These are phyloP conservation scores for Myripristis murdjan DNA, from an alignment of 2,797 vertebrate genomes.

Conservation along the genomic window DNA sequence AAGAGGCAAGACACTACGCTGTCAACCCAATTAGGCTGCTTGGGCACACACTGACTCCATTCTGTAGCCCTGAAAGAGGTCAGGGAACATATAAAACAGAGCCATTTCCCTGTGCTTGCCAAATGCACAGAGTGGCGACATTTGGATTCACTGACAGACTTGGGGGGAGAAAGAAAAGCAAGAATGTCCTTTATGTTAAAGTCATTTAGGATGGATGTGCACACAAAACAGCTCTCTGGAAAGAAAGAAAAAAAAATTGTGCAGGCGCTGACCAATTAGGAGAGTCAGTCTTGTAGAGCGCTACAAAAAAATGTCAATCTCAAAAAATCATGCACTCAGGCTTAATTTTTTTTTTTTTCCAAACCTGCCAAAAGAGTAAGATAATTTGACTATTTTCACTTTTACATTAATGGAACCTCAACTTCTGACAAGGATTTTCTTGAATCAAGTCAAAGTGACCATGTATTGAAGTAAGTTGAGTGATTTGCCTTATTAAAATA, in stretches of 20 bases:
- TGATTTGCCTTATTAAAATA: too few relatives aligned
- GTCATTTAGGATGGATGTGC: constrained; percentile 17
- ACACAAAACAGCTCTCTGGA: constrained; percentile 30
- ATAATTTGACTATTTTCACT: neutral
- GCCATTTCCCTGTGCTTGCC: constrained; percentile 31
- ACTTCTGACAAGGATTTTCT: neutral
- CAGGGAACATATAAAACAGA: constrained; percentile 58
- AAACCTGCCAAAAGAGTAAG: neutral
- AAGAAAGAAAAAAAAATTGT: constrained; percentile 3
- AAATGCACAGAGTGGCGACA: constrained; percentile 12
- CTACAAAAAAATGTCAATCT: neutral
- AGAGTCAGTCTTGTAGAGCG: neutral
- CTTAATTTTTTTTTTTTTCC: neutral
- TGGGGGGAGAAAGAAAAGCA: constrained; percentile 28
- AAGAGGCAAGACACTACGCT: constrained; percentile 65
- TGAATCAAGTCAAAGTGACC: too few relatives aligned
- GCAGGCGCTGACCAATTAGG: constrained; percentile 35
- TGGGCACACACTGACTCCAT: constrained; percentile 66
- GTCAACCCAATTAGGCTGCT: constrained; percentile 75
- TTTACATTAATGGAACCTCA: neutral
- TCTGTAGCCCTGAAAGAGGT: constrained; percentile 73
- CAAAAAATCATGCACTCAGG: neutral
- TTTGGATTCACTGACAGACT: constrained; percentile 30
- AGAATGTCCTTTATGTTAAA: constrained; percentile 41
- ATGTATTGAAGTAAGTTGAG: too few relatives aligned